A percentile compares a stretch with the other conserved stretches of the same genome.
phyloP scores from a whole-genome alignment of 2,888 invertebrate species.

The Pachymerium ferrugineum region DNA sequence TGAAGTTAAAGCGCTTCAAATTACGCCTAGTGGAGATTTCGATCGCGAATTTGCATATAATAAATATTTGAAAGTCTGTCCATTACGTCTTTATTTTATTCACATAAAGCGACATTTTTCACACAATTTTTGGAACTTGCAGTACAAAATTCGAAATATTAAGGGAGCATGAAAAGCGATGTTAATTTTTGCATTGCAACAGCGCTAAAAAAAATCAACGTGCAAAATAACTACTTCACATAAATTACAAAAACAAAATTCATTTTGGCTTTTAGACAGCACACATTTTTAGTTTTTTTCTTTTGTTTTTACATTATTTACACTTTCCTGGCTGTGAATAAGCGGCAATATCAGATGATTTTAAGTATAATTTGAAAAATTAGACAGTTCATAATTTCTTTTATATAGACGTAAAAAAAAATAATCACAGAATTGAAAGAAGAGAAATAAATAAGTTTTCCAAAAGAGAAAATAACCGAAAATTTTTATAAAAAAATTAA shows the following conservation, averaged over 20 bases:
- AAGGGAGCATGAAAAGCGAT: constrained; percentile 24
- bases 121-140: not conserved
- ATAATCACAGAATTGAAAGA: not conserved
- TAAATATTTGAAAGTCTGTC: not conserved
- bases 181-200: constrained; percentile 15
- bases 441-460: not conserved
- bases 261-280: constrained; percentile 15
- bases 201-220: not conserved
- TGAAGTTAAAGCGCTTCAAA: too few relatives aligned
- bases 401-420: not conserved
- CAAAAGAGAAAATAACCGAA: not conserved
- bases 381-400: too few relatives aligned
- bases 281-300: not conserved
- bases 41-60: not conserved
- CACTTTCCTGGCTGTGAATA: not conserved
- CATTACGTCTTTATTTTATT: constrained; percentile 23
- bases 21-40: too few relatives aligned
- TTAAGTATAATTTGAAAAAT: not conserved
- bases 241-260: not conserved
- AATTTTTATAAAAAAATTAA: too few relatives aligned
- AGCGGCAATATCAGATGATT: not conserved
- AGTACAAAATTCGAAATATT: constrained; percentile 19
- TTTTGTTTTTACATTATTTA: constrained; percentile 22
- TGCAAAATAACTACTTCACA: not conserved
- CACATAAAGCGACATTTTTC: constrained; percentile 7